A percentile compares a stretch with the other conserved stretches of the same genome.
Evolutionary conservation across 2,888 invertebrate species (phyloP).

Genomic region (Herminia tarsipennalis): DNA sequence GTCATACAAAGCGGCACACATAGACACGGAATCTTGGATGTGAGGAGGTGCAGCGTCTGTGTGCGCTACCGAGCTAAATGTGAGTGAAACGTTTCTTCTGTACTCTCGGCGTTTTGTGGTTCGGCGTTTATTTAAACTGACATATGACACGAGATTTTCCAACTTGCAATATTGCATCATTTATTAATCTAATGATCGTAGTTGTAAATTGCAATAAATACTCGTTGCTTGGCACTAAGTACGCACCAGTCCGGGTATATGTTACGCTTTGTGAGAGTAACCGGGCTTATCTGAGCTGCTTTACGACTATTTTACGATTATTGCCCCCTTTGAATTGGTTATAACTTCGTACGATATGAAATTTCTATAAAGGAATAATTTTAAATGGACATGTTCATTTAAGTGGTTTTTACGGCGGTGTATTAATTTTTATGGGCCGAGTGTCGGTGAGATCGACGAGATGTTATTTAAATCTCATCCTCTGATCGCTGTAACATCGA

Average conservation of each 20-base stretch:
- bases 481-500: constrained; percentile 19
- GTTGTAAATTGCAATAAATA: constrained; percentile 57
- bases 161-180: constrained; percentile 31
- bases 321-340: constrained; percentile 80
- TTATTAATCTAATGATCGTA: constrained; percentile 37
- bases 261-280: constrained; percentile 65
- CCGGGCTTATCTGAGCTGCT: constrained; percentile 74
- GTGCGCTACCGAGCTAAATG: no score
- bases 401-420: constrained; percentile 62
- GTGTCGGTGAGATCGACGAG: constrained; percentile 31
- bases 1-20: no score
- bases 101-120: no score
- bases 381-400: constrained; percentile 80
- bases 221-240: constrained; percentile 54
- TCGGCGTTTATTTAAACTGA: no score
- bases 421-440: constrained; percentile 68
- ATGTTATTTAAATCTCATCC: constrained; percentile 37
- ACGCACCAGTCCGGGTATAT: constrained; percentile 61
- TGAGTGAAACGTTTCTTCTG: no score
- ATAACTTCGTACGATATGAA: constrained; percentile 81
- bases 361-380: constrained; percentile 79
- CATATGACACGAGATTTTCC: no score
- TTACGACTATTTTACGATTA: constrained; percentile 83
- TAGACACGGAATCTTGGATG: no score
- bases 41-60: no score